Evolutionary conservation across 2,888 invertebrate genomes (phyloP).

Genomic region (Heliothis peltigera): DNA sequence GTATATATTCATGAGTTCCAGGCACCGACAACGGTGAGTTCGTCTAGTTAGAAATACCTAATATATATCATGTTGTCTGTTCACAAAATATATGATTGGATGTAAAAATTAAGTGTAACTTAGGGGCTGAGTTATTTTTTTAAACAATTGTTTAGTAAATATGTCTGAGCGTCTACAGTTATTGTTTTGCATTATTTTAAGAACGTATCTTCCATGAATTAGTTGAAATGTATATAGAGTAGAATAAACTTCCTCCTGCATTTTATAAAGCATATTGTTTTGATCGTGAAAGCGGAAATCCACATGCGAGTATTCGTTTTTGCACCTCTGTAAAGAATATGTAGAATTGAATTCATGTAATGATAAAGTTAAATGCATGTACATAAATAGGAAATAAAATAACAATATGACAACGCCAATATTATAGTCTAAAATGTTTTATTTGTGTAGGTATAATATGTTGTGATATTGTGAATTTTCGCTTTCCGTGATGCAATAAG

Average conservation of each 20-base stretch:
- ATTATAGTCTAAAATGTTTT: conserved; percentile 18
- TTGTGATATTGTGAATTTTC: conserved; percentile 40
- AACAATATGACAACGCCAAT: conserved; percentile 10
- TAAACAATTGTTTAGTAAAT: conserved; percentile 53
- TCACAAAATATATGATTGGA: conserved; percentile 55
- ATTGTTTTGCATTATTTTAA: conserved; percentile 36
- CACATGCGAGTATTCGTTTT: conserved; percentile 19
- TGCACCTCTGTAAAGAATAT: conserved; percentile 13
- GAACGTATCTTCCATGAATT: conserved; percentile 58
- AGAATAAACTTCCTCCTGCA: conserved; percentile 44
- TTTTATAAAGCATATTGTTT: conserved; percentile 39
- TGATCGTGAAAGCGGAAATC: conserved; percentile 44
- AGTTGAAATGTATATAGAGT: conserved; percentile 56
- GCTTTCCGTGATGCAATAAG: conserved; percentile 39
- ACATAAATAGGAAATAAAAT: conserved; percentile 39
- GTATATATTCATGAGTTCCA: conserved; percentile 55
- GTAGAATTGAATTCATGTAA: conserved; percentile 20
- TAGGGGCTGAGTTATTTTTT: conserved; percentile 49
- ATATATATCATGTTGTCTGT: conserved; percentile 61
- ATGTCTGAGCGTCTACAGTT: conserved; percentile 31
- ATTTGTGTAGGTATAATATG: conserved; percentile 5
- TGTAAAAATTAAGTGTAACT: conserved; percentile 46
- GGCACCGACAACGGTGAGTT: conserved; percentile 51
- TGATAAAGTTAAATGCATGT: conserved; percentile 23
- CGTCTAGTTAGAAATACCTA: conserved; percentile 54